Percentiles rank a stretch among this genome's conserved stretches.
These are phyloP conservation scores for Dynastes hyllus DNA, from an alignment of 2,888 invertebrate genomes.

Conservation along the genomic window DNA sequence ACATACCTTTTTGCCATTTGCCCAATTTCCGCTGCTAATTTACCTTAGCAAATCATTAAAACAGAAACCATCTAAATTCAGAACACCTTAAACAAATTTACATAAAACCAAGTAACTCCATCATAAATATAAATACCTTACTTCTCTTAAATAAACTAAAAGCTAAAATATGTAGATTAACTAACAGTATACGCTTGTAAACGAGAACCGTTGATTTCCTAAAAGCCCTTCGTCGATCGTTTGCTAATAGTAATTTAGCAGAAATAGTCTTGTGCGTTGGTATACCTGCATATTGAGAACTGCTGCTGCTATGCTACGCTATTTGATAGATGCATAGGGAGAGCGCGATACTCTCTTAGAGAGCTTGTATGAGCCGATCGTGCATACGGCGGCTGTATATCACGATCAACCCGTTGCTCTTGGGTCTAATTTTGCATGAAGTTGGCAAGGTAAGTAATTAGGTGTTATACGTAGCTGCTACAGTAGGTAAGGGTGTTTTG, in stretches of 20 bases:
- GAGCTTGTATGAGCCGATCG: constrained; percentile 35
- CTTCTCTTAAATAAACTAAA: constrained; percentile 1
- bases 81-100: constrained; percentile 3
- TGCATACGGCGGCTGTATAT: not conserved
- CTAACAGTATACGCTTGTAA: not conserved
- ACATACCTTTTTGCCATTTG: constrained; percentile 15
- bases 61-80: constrained; percentile 3
- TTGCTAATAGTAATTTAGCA: constrained; percentile 21
- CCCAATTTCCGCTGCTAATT: constrained; percentile 38
- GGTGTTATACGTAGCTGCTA: constrained; percentile 24
- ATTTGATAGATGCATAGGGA: constrained; percentile 40
- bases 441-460: constrained; percentile 36
- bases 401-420: constrained; percentile 3
- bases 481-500: constrained; percentile 31
- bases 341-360: constrained; percentile 25
- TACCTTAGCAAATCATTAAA: constrained; percentile 19
- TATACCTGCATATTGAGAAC: constrained; percentile 39
- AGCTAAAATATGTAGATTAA: not conserved
- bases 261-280: constrained; percentile 34
- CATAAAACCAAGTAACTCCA: not conserved
- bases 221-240: not conserved
- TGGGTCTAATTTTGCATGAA: constrained; percentile 39
- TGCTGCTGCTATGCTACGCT: constrained; percentile 45
- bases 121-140: not conserved
- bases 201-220: not conserved